Base-by-base conservation (phyloP, 2,113 vertebrate genomes). In the Scolopax mira region DNA sequence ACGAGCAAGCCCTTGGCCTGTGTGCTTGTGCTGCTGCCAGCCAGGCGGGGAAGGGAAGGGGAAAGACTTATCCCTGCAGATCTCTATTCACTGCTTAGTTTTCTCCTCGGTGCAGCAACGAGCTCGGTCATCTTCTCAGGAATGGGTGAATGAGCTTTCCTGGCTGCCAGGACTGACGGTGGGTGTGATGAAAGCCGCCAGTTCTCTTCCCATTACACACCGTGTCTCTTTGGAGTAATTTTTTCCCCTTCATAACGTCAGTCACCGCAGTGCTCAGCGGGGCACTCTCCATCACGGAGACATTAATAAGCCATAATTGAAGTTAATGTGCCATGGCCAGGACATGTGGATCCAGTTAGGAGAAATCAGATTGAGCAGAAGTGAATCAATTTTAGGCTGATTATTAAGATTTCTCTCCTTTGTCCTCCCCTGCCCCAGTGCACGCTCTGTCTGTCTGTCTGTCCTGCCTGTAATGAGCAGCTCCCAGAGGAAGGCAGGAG, bases 231-330 rank as follows among this genome's bases (percentile, higher is more conserved):
- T 51, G 79, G 88, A 94, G 90, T 95, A 31, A 95, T 97, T 94
- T 89, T 89, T 83, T 79, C 93, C 91, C 90, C 91, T 77, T 17
- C 85, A 17, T 18, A 81, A 73, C 25, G 60, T 91, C 95, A 92
- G 90, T 93, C 78, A 74, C 19, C 7, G 4, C 91, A 30, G 74
- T 13, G 65, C 77, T 94, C 66, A 72, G 91, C 49, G 3, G 86
- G 91, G 85, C 93, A 82, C 17, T 30, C 72, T 91, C 81, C 79
- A 91, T 93, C 85, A 60, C 23, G 0, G 77, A 90, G 81, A 95
- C 92, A 44, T 96, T 98, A 96, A 98, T 97, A 97, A 98, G 97
- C 96, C 90, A 74, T 98, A 97, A 98, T 95, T 97, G 95, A 96
- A 98, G 97, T 95, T 98, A 98, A 98, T 97, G 97, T 96, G 94